Conservation (phyloP, 2,888 invertebrate species). For the Lamellibrachia columna region DNA sequence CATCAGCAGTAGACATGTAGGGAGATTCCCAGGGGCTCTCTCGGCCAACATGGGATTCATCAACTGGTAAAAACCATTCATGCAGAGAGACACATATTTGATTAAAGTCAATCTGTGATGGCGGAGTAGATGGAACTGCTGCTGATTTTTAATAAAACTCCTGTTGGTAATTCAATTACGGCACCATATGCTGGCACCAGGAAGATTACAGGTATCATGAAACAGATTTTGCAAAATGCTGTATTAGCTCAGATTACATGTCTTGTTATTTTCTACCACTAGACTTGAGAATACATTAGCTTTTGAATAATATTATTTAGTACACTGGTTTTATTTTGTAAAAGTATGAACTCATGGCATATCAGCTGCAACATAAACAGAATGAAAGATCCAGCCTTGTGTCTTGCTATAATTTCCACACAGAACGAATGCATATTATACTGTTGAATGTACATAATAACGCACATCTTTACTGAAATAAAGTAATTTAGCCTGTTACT, state of each 20-base stretch:
- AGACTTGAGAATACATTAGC: background rate
- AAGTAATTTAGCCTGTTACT: too few relatives aligned
- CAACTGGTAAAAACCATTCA: background rate
- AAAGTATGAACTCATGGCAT: background rate
- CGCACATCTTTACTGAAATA: too few relatives aligned
- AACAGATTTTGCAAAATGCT: background rate
- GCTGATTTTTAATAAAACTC: background rate
- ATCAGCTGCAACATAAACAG: too few relatives aligned
- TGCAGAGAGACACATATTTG: background rate
- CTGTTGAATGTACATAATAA: too few relatives aligned
- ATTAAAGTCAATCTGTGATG: background rate
- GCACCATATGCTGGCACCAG: background rate
- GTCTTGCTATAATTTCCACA: too few relatives aligned
- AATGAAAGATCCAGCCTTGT: too few relatives aligned
- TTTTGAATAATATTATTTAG: background rate
- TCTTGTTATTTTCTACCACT: background rate
- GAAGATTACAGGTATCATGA: background rate
- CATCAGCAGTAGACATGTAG: background rate
- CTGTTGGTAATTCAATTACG: background rate
- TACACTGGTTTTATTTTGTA: background rate
- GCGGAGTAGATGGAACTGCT: background rate
- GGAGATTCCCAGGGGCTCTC: background rate
- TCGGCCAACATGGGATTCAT: background rate
- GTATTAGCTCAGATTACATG: background rate
- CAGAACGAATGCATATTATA: too few relatives aligned